Evolutionary conservation across 2,797 vertebrate species (phyloP).

Genomic region (Macroramphosus scolopax): DNA sequence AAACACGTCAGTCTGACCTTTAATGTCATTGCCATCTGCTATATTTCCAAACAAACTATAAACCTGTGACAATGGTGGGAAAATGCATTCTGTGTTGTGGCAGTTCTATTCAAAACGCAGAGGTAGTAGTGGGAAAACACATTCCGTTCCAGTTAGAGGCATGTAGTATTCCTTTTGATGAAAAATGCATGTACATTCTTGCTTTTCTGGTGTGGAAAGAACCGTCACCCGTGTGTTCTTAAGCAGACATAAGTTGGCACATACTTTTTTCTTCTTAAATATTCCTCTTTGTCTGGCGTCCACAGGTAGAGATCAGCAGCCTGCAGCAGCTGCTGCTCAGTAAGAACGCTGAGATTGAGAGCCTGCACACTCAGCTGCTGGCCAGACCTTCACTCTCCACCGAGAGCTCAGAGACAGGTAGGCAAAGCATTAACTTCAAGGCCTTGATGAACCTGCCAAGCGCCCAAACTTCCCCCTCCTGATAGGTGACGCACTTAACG

Average conservation of each 20-base stretch:
- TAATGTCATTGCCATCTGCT: constrained; percentile 45
- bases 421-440: constrained; percentile 18
- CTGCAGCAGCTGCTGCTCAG: constrained; percentile 89
- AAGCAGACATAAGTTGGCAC: constrained; percentile 13
- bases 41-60: constrained; percentile 35
- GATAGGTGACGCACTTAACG: constrained; percentile 31
- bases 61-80: constrained; percentile 18
- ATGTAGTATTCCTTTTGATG: no score
- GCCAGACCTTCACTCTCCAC: constrained; percentile 76
- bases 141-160: no score
- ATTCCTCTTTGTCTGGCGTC: constrained; percentile 29
- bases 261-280: constrained; percentile 6
- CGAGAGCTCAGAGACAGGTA: constrained; percentile 89
- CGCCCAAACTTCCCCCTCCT: constrained; percentile 18
- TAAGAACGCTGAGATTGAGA: constrained; percentile 93
- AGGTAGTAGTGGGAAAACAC: no score
- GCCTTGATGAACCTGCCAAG: constrained; percentile 2
- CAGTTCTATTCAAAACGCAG: constrained; percentile 13
- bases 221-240: constrained; percentile 7
- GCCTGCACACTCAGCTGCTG: constrained; percentile 86
- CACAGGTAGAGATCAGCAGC: constrained; percentile 90
- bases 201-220: constrained; percentile 5
- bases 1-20: constrained; percentile 28
- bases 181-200: constrained; percentile 7
- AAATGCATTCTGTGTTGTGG: no score